Conservation (phyloP, 2,888 invertebrate species). For the Synergus itoensis region DNA sequence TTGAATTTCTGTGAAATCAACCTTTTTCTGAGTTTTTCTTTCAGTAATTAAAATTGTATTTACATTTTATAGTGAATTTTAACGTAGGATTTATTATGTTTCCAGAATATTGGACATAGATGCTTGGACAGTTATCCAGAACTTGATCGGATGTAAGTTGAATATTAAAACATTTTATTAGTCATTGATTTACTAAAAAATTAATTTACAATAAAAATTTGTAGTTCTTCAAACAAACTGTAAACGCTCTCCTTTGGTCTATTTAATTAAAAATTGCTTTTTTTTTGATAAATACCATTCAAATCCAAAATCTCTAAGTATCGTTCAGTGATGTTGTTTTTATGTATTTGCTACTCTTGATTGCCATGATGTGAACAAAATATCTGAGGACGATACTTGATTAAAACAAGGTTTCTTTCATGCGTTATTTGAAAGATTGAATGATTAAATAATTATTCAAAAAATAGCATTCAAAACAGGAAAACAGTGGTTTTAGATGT, state of each 20-base stretch:
- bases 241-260: too few relatives aligned
- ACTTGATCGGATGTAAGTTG: background rate
- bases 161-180: background rate
- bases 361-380: conserved; percentile 69
- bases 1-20: conserved; percentile 24
- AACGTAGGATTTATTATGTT: background rate
- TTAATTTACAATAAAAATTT: background rate
- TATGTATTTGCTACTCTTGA: conserved; percentile 79
- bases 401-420: too few relatives aligned
- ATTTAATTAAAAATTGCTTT: too few relatives aligned
- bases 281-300: too few relatives aligned
- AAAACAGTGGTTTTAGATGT: too few relatives aligned
- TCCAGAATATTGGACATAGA: background rate
- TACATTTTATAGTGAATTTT: background rate
- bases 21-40: background rate
- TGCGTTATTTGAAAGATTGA: too few relatives aligned
- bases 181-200: background rate
- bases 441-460: too few relatives aligned
- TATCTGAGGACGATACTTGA: conserved; percentile 62
- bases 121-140: background rate
- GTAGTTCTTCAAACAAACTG: background rate
- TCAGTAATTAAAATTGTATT: background rate
- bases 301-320: conserved; percentile 7
- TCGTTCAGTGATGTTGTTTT: conserved; percentile 67
- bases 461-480: too few relatives aligned